Base-by-base conservation (phyloP, 2,113 vertebrate genomes). In the Alligator sinensis region DNA sequence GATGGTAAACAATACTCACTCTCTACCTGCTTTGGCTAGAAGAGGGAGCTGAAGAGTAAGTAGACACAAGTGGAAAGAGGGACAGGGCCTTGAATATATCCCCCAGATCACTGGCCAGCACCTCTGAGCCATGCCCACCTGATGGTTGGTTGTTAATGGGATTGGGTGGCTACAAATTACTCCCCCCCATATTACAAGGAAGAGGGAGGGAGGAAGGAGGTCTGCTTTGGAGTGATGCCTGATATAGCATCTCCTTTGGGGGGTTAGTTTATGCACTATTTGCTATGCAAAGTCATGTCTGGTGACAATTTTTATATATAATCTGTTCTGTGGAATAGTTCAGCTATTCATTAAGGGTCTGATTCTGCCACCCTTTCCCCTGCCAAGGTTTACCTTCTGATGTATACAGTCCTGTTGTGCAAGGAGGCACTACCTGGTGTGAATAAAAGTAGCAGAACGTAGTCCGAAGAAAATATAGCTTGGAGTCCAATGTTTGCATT, bases 271-370 rank as follows among this genome's bases (percentile, higher is more conserved):
- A 84, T 80, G 66, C 24, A 82, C n/a, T 11, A 70, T 17, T 9
- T 72, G 64, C 90, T 84, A 59, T 82, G 91, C 80, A 77, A 86
- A 79, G 61, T 28, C 59, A 6, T 77, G 91, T 91, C 91, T 92
- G 68, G 84, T 93, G 86, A 88, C 92, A 90, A 47, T 47, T 47
- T 47, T 47, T 47, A 47, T 47, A 47, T 47, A 47, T 47, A 47
- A 47, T 47, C 47, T 25, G 79, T 83, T 94, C 68, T 87, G 66
- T 87, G 77, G 17, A 82, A 95, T 84, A 66, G 47, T 25, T 74
- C 1, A 78, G 76, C 54, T 58, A 58, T 38, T 62, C 80, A 28
- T 54, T 15, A 22, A 80, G 79, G 14, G 18, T 80, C 84, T 34
- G 63, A 5, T 88, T 90, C 34, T 38, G 22, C 68, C 87, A 63